These are phyloP conservation scores for Aurelia aurita complex sp. Pacific DNA, from an alignment of 30 jellyfish, hydroid and myxozoan genomes.

Conservation along the genomic window DNA sequence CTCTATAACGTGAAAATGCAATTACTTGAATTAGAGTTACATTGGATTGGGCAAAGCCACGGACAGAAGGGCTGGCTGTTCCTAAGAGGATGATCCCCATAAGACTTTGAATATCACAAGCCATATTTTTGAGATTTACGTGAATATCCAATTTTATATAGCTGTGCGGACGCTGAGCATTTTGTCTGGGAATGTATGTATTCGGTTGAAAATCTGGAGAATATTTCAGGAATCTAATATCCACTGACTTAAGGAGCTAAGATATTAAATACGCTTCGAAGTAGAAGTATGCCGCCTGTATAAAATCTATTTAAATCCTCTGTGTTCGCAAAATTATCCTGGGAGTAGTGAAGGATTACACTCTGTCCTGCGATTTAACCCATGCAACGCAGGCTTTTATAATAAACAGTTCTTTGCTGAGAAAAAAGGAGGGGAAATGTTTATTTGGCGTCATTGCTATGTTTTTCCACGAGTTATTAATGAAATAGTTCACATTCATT, in stretches of 20 bases:
- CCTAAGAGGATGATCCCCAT: slow-evolving; percentile 2
- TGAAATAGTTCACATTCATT: no score
- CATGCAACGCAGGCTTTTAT: no score
- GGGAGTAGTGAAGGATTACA: no score
- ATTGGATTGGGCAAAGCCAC: background rate
- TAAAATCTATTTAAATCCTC: no score
- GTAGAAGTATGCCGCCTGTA: no score
- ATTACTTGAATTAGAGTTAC: background rate
- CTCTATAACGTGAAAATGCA: background rate
- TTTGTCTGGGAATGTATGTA: background rate
- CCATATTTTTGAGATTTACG: background rate
- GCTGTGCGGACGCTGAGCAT: slow-evolving; percentile 29
- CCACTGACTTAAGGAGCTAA: background rate
- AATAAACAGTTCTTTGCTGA: no score
- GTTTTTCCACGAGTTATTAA: no score
- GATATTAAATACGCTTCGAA: no score
- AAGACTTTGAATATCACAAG: background rate
- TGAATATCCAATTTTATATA: slow-evolving; percentile 39
- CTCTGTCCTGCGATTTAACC: no score
- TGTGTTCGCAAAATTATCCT: no score
- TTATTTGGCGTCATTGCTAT: no score
- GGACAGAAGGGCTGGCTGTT: slow-evolving; percentile 1
- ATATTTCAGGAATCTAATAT: slow-evolving; percentile 15
- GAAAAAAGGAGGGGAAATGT: no score
- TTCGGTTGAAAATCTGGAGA: slow-evolving; percentile 3